Evolutionary conservation across 2,888 invertebrate genomes (phyloP), one percentile per base, ranked within the genome.

Genomic region (Hypomecis punctinalis): DNA sequence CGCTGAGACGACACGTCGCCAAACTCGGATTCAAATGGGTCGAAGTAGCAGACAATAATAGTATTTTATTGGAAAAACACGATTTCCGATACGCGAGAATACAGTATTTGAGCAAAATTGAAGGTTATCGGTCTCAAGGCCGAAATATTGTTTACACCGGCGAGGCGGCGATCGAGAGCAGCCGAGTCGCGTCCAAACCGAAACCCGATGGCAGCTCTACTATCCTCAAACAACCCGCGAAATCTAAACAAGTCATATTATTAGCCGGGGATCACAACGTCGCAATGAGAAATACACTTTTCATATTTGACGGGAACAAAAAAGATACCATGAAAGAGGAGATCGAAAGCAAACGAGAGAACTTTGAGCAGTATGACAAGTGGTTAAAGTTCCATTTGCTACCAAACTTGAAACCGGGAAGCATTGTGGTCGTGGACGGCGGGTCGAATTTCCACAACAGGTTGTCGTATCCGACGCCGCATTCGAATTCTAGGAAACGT

Each of bases 11-110:
- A 45, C 77, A 78, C 53, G 76, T 80, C 0, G 69, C 71, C 5
- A 79, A 74, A 54, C 68, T 79, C 42, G 79, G 78, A 23, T 78
- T 80, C 58, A 77, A 75, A 70, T 78, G 79, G 79, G 74, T 76
- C 58, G 78, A 76, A 37, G 78, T 76, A 58, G 77, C 76, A n/a
- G 76, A 78, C 49, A 77, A 72, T 46, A 78, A 73, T 45, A 77
- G 75, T 53, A 73, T 79, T 53, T 60, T 78, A 13, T 70, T 79
- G 48, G 78, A 78, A 36, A 80, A 78, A 74, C 79, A 80, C 62
- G 78, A 78, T 39, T 64, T 72, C 35, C 69, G 78, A 66, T 80
- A 71, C 47, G 63, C 72, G 8, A 75, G 79, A 54, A 73, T 78
- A 48, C 79, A 78, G 40, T 80, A 76, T 63, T 71, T 78, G 55